Base-by-base conservation (phyloP, 2,888 invertebrate species). In the Leistus spinibarbis region DNA sequence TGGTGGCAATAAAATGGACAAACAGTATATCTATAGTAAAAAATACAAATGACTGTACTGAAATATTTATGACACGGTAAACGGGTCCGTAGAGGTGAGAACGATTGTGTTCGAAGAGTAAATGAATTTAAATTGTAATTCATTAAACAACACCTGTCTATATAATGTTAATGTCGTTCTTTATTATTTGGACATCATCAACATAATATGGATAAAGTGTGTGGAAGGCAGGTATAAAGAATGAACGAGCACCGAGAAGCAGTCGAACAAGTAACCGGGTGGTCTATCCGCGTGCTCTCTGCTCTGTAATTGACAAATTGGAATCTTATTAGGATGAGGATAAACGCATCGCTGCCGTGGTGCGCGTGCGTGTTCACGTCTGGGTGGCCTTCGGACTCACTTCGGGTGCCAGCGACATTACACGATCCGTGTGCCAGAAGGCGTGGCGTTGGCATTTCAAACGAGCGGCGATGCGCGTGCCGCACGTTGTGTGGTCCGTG, bases 251-350 rank as follows among this genome's bases (percentile, higher is more conserved):
- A 40, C 40, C 40, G 40, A 40, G 40, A 69, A 73, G 77, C 77
- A 68, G 78, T 73, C 76, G 76, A 77, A 77, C 79, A 76, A 78
- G 78, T 77, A 76, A 71, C 78, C 78, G 79, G 79, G 79, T 80
- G 80, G 80, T 79, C 79, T 83, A 60, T 83, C 85, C 86, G 85
- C 84, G 85, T 86, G 86, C 87, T 87, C 88, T 87, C 85, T 86
- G 86, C 87, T 87, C 88, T 87, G 87, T 90, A 90, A 90, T 90
- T 90, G 90, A 90, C 90, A 90, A 90, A 90, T 90, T 90, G 89
- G 90, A 90, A 89, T 89, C 89, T 90, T 89, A 90, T 90, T 90
- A 90, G 84, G 82, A 83, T 81, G 81, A 80, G 87, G 88, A 87
- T 88, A 87, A 88, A 88, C 87, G 86, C 84, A 83, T 85, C 85